Conservation (phyloP, 2,113 vertebrate species). For the Saccopteryx bilineata region DNA sequence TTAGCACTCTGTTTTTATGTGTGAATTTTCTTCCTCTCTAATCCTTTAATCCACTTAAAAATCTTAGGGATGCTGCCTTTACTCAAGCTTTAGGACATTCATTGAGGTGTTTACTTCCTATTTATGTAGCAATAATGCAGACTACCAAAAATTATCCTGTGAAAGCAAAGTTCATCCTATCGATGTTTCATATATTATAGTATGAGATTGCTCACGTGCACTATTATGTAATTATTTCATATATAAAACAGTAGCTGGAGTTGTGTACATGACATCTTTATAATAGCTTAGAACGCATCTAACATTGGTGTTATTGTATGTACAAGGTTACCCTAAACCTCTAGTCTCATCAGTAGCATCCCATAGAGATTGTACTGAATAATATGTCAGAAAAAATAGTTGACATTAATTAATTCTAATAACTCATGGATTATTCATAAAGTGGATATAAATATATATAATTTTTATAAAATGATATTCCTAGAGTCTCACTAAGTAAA, state of each 20-base stretch:
- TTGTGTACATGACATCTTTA: not conserved
- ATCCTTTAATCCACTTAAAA: not conserved
- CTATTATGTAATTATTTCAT: conserved; percentile 20
- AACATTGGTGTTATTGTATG: not conserved
- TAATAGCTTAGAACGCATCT: conserved; percentile 11
- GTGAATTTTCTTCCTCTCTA: conserved; percentile 29
- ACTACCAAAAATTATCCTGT: conserved; percentile 36
- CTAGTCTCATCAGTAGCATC: not conserved
- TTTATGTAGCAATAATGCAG: conserved; percentile 40
- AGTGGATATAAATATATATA: not conserved
- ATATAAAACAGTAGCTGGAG: not conserved
- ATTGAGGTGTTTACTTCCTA: not conserved
- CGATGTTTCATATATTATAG: conserved; percentile 15
- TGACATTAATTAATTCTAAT: not conserved
- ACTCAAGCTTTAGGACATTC: not conserved
- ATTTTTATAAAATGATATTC: conserved; percentile 25
- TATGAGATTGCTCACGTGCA: not conserved
- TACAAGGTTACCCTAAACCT: not conserved
- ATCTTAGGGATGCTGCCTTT: not conserved
- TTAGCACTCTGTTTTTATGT: not conserved
- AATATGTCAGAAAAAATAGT: conserved; percentile 4
- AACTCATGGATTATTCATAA: not conserved
- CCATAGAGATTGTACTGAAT: not conserved
- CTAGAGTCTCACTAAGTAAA: not conserved
- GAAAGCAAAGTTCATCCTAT: conserved; percentile 33